These are phyloP conservation scores for Myiozetetes cayanensis DNA, from an alignment of 2,113 vertebrate genomes.

Conservation along the genomic window DNA sequence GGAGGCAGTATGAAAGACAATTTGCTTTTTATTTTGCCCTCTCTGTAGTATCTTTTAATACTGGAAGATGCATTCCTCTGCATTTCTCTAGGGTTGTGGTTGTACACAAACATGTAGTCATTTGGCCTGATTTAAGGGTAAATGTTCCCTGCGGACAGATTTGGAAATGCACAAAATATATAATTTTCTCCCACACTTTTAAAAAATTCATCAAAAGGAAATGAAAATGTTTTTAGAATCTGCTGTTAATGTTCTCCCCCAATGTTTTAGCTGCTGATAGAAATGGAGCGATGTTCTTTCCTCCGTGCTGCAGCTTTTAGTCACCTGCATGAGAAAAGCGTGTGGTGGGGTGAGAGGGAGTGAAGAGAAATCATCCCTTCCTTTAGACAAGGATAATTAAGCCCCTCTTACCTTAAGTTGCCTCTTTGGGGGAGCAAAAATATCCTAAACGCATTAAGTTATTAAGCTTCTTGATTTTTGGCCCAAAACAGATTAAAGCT, in stretches of 20 bases:
- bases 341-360: neutral
- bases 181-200: constrained; percentile 1
- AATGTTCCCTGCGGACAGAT: constrained; percentile 35
- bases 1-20: neutral
- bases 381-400: neutral
- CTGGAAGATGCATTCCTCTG: neutral
- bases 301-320: neutral
- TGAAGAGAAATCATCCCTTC: neutral
- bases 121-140: constrained; percentile 45
- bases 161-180: neutral
- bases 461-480: neutral
- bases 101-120: constrained; percentile 11
- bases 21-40: neutral
- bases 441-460: neutral
- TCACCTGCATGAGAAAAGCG: neutral
- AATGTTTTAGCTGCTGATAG: neutral
- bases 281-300: neutral
- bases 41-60: neutral
- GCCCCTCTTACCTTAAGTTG: neutral
- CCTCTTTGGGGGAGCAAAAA: neutral
- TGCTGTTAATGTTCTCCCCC: neutral
- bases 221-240: constrained; percentile 27
- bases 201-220: constrained; percentile 56
- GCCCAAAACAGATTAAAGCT: constrained; percentile 1
- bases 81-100: neutral